These are phyloP conservation scores for Idris sp. DNA, from an alignment of 1,140 invertebrate species.

Conservation along the genomic window DNA sequence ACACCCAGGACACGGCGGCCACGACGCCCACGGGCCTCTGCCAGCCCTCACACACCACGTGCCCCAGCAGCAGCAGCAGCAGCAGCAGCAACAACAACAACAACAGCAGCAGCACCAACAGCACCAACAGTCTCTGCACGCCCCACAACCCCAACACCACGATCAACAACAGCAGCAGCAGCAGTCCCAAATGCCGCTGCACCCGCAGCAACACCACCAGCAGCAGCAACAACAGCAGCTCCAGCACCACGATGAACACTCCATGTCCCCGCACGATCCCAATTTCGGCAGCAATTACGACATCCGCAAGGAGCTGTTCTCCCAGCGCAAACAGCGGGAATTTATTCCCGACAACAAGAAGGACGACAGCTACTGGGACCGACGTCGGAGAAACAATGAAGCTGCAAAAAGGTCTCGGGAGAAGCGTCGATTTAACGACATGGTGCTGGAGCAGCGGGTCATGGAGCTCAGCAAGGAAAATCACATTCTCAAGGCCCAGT, in stretches of 20 bases:
- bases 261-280: constrained; percentile 66
- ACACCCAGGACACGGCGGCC: constrained; percentile 71
- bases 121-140: constrained; percentile 57
- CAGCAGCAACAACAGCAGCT: constrained; percentile 64
- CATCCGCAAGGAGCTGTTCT: constrained; percentile 87
- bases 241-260: constrained; percentile 60
- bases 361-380: constrained; percentile 98
- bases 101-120: constrained; percentile 63
- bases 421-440: constrained; percentile 96
- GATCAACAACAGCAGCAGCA: constrained; percentile 62
- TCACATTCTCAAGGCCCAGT: constrained; percentile 92
- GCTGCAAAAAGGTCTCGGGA: constrained; percentile 96
- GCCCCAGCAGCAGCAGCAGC: constrained; percentile 59
- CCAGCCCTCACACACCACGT: constrained; percentile 69
- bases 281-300: constrained; percentile 75
- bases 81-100: constrained; percentile 62
- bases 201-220: constrained; percentile 61
- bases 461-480: constrained; percentile 97
- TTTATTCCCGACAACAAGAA: constrained; percentile 98
- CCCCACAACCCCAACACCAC: constrained; percentile 57
- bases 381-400: constrained; percentile 96
- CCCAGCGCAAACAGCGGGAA: constrained; percentile 94
- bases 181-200: constrained; percentile 59
- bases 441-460: constrained; percentile 96
- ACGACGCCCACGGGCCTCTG: constrained; percentile 69